Evolutionary conservation across 2,888 invertebrate species (phyloP).

Genomic region (Diplolepis rosae): DNA sequence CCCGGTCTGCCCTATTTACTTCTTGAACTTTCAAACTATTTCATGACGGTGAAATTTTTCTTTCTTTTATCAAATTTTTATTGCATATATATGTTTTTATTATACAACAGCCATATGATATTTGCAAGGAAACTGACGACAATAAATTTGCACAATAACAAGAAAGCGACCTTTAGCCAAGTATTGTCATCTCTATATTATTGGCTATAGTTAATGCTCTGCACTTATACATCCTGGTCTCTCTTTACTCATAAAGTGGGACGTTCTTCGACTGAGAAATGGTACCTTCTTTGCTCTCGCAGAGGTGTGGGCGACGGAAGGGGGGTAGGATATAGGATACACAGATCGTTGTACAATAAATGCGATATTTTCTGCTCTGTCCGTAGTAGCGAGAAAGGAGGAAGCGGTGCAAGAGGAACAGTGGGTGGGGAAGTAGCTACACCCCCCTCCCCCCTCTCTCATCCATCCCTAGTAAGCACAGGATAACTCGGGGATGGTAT

Average conservation of each 20-base stretch:
- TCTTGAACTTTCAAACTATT: too few species aligned
- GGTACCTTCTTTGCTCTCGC: too few species aligned
- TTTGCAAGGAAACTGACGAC: background rate
- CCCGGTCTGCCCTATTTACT: too few species aligned
- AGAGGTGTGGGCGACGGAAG: conserved; percentile 35
- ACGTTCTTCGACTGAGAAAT: too few species aligned
- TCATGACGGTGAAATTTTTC: too few species aligned
- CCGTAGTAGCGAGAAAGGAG: conserved; percentile 50
- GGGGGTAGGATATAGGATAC: conserved; percentile 41
- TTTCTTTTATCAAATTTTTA: too few species aligned
- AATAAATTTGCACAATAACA: background rate
- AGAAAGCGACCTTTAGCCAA: background rate
- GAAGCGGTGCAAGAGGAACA: conserved; percentile 36
- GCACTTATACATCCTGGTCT: background rate
- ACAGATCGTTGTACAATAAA: conserved; percentile 69
- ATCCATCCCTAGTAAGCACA: conserved; percentile 44
- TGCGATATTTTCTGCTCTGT: conserved; percentile 66
- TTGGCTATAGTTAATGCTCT: background rate
- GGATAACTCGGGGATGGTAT: conserved; percentile 63
- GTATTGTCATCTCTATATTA: conserved; percentile 4
- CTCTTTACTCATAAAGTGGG: too few species aligned
- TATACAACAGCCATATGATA: too few species aligned
- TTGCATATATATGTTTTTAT: too few species aligned
- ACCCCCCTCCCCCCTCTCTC: conserved; percentile 4
- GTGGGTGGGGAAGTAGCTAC: conserved; percentile 32